These are phyloP conservation scores for Altica lythri DNA, from an alignment of 2,888 invertebrate species.

Conservation along the genomic window DNA sequence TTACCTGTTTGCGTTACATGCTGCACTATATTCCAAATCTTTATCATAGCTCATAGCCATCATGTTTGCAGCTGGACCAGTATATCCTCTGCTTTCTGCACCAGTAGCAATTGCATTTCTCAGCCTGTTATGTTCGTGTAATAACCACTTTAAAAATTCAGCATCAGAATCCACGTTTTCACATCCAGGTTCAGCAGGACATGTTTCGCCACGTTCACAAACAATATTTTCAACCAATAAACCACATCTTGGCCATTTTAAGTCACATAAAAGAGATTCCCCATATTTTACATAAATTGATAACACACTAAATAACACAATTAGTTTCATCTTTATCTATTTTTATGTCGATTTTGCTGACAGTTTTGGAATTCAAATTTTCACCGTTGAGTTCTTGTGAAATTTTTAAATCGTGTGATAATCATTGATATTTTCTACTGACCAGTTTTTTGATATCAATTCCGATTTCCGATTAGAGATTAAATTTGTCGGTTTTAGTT, in stretches of 20 bases:
- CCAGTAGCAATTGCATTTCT: conserved; percentile 28
- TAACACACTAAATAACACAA: not conserved
- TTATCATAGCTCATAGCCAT: conserved; percentile 33
- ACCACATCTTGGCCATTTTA: conserved; percentile 23
- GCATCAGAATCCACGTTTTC: conserved; percentile 11
- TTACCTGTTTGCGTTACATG: conserved; percentile 35
- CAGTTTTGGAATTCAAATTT: no score
- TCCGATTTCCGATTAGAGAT: conserved; percentile 12
- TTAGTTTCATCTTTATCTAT: conserved; percentile 3
- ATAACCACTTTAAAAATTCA: conserved; percentile 20
- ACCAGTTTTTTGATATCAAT: conserved; percentile 1
- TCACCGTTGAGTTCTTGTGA: not conserved
- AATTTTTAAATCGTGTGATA: not conserved
- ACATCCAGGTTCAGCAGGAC: conserved; percentile 10
- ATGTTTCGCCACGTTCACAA: conserved; percentile 15
- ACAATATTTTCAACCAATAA: conserved; percentile 14
- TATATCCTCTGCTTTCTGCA: conserved; percentile 27
- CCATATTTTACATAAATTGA: not conserved
- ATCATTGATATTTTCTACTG: not conserved
- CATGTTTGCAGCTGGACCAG: conserved; percentile 28
- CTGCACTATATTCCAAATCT: conserved; percentile 37
- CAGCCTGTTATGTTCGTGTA: conserved; percentile 29
- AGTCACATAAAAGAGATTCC: conserved; percentile 7
- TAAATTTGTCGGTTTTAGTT: conserved; percentile 10
- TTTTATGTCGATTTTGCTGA: no score